These are phyloP conservation scores for Halichoerus grypus DNA, from an alignment of 2,113 vertebrate species.

Conservation along the genomic window DNA sequence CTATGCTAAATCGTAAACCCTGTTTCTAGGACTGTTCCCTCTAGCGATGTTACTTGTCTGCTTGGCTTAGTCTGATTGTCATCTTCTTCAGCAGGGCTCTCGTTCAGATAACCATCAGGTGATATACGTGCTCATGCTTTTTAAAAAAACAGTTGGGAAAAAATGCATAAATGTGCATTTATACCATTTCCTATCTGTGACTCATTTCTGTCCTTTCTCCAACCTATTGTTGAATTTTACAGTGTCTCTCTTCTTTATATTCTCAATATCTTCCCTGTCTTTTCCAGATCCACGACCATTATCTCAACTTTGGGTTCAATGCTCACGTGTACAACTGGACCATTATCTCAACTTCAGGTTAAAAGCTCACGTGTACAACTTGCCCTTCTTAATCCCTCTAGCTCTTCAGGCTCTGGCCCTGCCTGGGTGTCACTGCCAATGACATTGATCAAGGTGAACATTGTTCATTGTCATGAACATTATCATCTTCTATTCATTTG, in stretches of 20 bases:
- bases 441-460: not conserved
- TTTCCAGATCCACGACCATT: not conserved
- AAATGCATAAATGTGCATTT: slow-evolving; percentile 25
- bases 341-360: not conserved
- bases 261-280: not conserved
- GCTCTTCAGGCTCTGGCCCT: not conserved
- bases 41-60: slow-evolving; percentile 24
- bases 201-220: slow-evolving; percentile 43
- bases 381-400: not conserved
- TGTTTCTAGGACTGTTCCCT: not conserved
- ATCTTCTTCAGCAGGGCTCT: not conserved
- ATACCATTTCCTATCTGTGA: slow-evolving; percentile 49
- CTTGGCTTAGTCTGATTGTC: slow-evolving; percentile 59
- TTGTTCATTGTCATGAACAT: not conserved
- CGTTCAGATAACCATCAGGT: not conserved
- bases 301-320: not conserved
- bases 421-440: not conserved
- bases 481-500: not conserved
- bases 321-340: not conserved
- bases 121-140: slow-evolving; percentile 29
- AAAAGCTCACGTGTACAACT: not conserved
- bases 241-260: not conserved
- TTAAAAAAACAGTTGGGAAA: slow-evolving; percentile 7
- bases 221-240: not conserved
- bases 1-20: slow-evolving; percentile 71